Conservation (phyloP, 2,888 invertebrate species). For the Adineta ricciae region DNA sequence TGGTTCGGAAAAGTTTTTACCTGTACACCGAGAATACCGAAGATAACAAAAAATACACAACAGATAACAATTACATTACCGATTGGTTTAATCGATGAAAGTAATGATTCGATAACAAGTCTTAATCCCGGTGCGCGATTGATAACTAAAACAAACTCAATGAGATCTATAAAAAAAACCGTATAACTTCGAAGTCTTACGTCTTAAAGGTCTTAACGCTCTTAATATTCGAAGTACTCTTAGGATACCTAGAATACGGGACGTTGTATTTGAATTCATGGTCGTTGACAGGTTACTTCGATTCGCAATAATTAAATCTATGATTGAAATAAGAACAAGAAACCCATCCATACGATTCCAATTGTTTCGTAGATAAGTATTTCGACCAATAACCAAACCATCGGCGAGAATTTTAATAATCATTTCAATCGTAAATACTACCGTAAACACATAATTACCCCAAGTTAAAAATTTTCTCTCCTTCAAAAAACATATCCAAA, state of each 20-base stretch:
- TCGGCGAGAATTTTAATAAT: slow-evolving; percentile 86
- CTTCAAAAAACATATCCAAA: slow-evolving; percentile 46
- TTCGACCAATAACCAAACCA: slow-evolving; percentile 83
- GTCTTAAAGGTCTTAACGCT: slow-evolving; percentile 75
- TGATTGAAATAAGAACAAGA: slow-evolving; percentile 87
- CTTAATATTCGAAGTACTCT: slow-evolving; percentile 88
- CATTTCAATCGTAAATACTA: slow-evolving; percentile 93
- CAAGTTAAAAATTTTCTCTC: slow-evolving; percentile 76
- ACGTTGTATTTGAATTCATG: slow-evolving; percentile 48
- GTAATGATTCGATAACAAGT: slow-evolving; percentile 90
- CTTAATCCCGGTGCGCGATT: slow-evolving; percentile 97
- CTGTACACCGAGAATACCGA: slow-evolving; percentile 94
- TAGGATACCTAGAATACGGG: slow-evolving; percentile 91
- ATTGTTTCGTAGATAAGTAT: slow-evolving; percentile 92
- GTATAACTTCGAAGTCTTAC: background rate
- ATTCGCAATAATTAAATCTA: slow-evolving; percentile 86
- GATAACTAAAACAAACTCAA: slow-evolving; percentile 60
- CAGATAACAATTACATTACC: slow-evolving; percentile 99
- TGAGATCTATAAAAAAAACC: background rate
- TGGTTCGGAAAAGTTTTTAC: background rate
- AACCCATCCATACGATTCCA: slow-evolving; percentile 99
- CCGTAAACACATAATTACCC: slow-evolving; percentile 92
- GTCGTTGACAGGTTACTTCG: slow-evolving; percentile 52
- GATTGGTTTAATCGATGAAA: slow-evolving; percentile 91
- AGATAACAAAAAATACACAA: slow-evolving; percentile 99